A percentile compares a stretch with the other conserved stretches of the same genome.
These are phyloP conservation scores for Microplitis mediator DNA, from an alignment of 1,140 invertebrate genomes.

Conservation along the genomic window DNA sequence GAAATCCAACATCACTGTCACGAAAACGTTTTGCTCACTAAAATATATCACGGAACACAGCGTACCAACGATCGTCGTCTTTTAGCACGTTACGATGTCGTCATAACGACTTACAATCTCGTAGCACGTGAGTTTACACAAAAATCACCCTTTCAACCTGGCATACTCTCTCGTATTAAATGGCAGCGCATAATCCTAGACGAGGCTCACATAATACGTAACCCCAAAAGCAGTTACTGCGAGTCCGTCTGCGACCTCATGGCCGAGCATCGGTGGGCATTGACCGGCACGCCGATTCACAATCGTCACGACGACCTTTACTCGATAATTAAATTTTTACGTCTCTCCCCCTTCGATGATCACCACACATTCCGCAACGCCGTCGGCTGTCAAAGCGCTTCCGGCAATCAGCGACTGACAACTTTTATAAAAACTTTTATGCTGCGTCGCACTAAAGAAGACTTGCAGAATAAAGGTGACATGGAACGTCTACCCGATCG, in stretches of 20 bases:
- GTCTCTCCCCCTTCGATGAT: conserved; percentile 87
- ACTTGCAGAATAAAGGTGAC: conserved; percentile 68
- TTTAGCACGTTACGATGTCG: conserved; percentile 70
- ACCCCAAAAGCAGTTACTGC: conserved; percentile 80
- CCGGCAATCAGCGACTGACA: conserved; percentile 74
- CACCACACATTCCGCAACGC: conserved; percentile 69
- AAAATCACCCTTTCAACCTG: conserved; percentile 62
- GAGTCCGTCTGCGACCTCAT: conserved; percentile 71
- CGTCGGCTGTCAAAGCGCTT: conserved; percentile 75
- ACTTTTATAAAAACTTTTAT: conserved; percentile 81
- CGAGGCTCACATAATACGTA: conserved; percentile 90
- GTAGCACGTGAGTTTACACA: conserved; percentile 65
- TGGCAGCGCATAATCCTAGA: conserved; percentile 91
- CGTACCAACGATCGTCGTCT: conserved; percentile 62
- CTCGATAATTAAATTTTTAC: conserved; percentile 83
- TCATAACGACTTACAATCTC: conserved; percentile 79
- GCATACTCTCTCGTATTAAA: conserved; percentile 73
- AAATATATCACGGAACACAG: conserved; percentile 83
- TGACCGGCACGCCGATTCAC: conserved; percentile 95
- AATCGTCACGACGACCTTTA: conserved; percentile 91
- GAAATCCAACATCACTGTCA: conserved; percentile 76
- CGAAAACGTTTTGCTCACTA: conserved; percentile 67
- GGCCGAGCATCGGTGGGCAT: conserved; percentile 75
- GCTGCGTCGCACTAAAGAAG: conserved; percentile 82
- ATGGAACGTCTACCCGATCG: conserved; percentile 72